phyloP scores from a whole-genome alignment of 92 coral and sea anemone genomes.

The Plumapathes pennacea region DNA sequence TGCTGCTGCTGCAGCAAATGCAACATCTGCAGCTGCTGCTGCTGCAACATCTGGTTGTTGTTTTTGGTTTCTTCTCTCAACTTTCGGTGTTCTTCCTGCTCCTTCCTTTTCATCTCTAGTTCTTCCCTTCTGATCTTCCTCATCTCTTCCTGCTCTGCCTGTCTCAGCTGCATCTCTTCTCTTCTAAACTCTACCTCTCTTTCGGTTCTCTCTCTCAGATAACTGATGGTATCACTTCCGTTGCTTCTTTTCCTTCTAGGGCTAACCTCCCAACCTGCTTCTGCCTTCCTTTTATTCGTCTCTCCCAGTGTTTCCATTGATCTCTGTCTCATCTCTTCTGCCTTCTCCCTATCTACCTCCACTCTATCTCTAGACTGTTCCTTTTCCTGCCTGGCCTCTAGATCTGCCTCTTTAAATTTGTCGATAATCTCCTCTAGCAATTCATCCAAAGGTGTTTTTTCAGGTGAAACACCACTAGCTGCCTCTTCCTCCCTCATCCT shows the following conservation, averaged over 20 bases:
- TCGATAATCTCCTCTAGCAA: conserved; percentile 32
- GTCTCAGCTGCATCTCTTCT: conserved; percentile 4
- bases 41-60: too few species aligned
- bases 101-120: too few species aligned
- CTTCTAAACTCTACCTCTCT: conserved; percentile 1
- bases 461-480: conserved; percentile 33
- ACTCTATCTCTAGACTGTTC: conserved; percentile 18
- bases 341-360: conserved; percentile 7
- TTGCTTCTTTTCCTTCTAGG: conserved; percentile 24
- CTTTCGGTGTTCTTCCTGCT: too few species aligned
- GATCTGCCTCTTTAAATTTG: conserved; percentile 21
- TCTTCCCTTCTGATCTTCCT: too few species aligned
- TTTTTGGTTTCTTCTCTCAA: too few species aligned
- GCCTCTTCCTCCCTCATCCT: conserved; percentile 39
- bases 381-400: conserved; percentile 1
- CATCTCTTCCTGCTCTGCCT: conserved; percentile 7
- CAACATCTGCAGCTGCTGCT: too few species aligned
- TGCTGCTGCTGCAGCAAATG: too few species aligned
- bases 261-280: conserved; percentile 10
- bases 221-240: conserved; percentile 10
- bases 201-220: conserved; percentile 13
- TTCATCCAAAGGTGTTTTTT: conserved; percentile 12
- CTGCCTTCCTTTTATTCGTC: conserved; percentile 34
- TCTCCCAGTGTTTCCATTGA: conserved; percentile 48
- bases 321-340: conserved; percentile 28